Evolutionary conservation across 2,888 invertebrate genomes (phyloP), one percentile per base, ranked within the genome.

Genomic region (Coenonympha arcania): DNA sequence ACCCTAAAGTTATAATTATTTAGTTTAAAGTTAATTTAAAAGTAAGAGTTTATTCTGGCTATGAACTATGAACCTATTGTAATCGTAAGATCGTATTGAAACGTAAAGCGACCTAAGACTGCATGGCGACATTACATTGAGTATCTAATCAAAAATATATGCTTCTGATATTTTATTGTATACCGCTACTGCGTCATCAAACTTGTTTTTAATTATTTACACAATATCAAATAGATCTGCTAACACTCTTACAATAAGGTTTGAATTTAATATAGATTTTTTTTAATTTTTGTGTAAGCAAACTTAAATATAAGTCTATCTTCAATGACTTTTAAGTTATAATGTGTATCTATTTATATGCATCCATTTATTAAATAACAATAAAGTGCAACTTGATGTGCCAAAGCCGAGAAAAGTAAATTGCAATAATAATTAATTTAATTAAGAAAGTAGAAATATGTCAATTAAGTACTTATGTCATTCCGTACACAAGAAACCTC

Each of bases 341-440:
- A n/a, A n/a, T n/a, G n/a, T n/a, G n/a, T n/a, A n/a, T n/a, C n/a
- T n/a, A n/a, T n/a, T n/a, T n/a, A n/a, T n/a, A n/a, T n/a, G 9
- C 9, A 28, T 28, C 4, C 11, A n/a, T 28, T 26, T n/a, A 26
- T n/a, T n/a, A 26, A n/a, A 33, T 13, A 8, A 2, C 53, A 60
- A 60, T 55, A 55, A 62, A 63, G 57, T 52, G 33, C 33, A 71
- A 65, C 60, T 63, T 58, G 63, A 69, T 71, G 79, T 80, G 81
- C 80, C 81, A 82, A 82, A 82, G 80, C 68, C 65, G 57, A 69
- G 65, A 62, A 62, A 62, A 67, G 62, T 61, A 67, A 70, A 69
- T 74, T 76, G 77, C 75, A 79, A 79, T 77, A 73, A 65, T n/a
- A 51, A 39, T 26, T 31, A 43, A 48, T 45, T 59, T 60, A 60